Conservation (phyloP, 2,888 invertebrate genomes). For the Coecobrya sp. region DNA sequence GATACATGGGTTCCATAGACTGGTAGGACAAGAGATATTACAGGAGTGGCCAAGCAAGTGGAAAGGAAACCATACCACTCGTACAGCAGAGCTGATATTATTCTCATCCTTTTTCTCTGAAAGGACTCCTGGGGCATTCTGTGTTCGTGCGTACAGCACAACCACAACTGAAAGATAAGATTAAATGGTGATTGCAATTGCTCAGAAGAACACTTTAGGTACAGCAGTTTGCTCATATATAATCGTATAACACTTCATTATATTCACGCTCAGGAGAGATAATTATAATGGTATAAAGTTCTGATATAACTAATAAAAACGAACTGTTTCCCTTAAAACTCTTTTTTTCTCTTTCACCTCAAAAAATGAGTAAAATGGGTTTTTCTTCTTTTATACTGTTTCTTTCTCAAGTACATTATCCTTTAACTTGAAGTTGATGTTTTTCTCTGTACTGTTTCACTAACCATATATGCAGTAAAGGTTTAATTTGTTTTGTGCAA, state of each 20-base stretch:
- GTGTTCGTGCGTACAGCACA: constrained; percentile 34
- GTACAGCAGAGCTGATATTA: background rate
- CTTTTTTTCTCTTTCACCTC: constrained; percentile 25
- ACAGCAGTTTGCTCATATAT: constrained; percentile 1
- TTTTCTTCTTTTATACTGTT: background rate
- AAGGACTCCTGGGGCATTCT: constrained; percentile 63
- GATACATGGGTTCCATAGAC: constrained; percentile 13
- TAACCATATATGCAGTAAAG: too few relatives aligned
- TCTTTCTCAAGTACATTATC: background rate
- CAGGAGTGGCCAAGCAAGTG: constrained; percentile 28
- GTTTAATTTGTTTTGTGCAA: background rate
- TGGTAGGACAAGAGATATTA: background rate
- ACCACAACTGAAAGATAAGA: constrained; percentile 43
- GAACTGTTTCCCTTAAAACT: constrained; percentile 32
- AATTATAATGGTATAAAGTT: constrained; percentile 3
- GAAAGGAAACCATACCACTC: constrained; percentile 7
- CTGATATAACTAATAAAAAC: constrained; percentile 41
- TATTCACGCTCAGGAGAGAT: background rate
- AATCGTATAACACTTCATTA: constrained; percentile 53
- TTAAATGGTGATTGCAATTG: constrained; percentile 43
- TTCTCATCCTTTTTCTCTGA: constrained; percentile 28
- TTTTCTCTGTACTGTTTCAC: background rate
- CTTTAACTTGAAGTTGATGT: background rate
- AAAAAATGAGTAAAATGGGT: constrained; percentile 21
- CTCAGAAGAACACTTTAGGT: constrained; percentile 43